Evolutionary conservation across 1,140 invertebrate genomes (phyloP), one percentile per base, ranked within the genome.

Genomic region (Pemphigus obesinymphae): DNA sequence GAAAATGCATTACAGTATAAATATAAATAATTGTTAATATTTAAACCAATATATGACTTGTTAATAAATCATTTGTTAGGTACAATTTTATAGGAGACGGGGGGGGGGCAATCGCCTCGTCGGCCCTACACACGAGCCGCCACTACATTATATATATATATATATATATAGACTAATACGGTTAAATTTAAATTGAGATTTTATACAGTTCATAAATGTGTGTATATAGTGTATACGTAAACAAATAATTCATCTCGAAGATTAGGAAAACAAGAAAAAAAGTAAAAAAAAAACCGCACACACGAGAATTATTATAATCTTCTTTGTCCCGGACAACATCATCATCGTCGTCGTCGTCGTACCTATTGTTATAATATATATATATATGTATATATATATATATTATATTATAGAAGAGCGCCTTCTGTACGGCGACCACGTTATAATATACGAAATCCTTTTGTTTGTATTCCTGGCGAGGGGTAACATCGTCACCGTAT

Each of bases 321-420:
- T 58, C 75, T 78, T 78, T 78, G 75, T 78, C 34, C 29, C 20
- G n/a, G 31, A 45, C 23, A 58, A 58, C 75, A 78, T 58, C 48
- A 55, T 76, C 73, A 55, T 72, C 68, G 40, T 68, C 66, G 34
- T 70, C 66, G 66, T 75, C 75, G 75, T 78, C 75, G 50, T 78
- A 40, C 34, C 75, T 78, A 78, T 78, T 78, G 75, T 78, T 78
- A 61, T 58, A 58, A 78, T n/a, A n/a, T n/a, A n/a, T n/a, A n/a
- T n/a, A n/a, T n/a, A n/a, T n/a, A n/a, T n/a, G n/a, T n/a, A n/a
- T n/a, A n/a, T n/a, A n/a, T n/a, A n/a, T n/a, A n/a, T n/a, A n/a
- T n/a, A n/a, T n/a, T n/a, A n/a, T n/a, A n/a, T n/a, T n/a, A n/a
- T 58, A 58, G 50, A 31, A 23, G 73, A 80, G 55, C 53, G 76